Base-by-base conservation (phyloP, 2,888 invertebrate genomes). In the Nymphalis urticae region DNA sequence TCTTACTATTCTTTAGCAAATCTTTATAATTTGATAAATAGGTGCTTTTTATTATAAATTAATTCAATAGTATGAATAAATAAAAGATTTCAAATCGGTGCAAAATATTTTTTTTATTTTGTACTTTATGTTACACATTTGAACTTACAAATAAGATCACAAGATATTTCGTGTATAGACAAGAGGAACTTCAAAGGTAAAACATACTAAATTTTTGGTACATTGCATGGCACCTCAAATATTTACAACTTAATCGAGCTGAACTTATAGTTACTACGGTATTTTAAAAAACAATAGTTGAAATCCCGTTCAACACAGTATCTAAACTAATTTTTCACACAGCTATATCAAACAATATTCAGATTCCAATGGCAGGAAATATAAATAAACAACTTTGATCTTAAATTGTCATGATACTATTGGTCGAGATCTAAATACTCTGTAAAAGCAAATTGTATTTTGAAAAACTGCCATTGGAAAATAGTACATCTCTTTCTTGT, bases 91-190 rank as follows among this genome's bases (percentile, higher is more conserved):
- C 21, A 56, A 54, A 63, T 67, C 48, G 74, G 83, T 87, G 85
- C 84, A 89, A 88, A 89, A 87, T 85, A 86, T 80, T 85, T 56
- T 42, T n/a, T 58, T 85, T 84, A 79, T 79, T 79, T 83, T 85
- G 83, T 88, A 87, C 85, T 86, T 80, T 71, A 77, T 77, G 78
- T 82, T 80, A 82, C 80, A 82, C 77, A 76, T 75, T 79, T 75
- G 77, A 77, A 80, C 78, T 78, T 79, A 83, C 75, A 80, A 72
- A 77, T 84, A 82, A 81, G 81, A 89, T 89, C 88, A 89, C 89
- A 88, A 85, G 78, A 79, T 80, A 81, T 80, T 79, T 79, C 54
- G 79, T 81, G 82, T 83, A 56, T 78, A 83, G 81, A 80, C 80
- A 80, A 80, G 79, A 87, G 86, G 87, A 88, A 88, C 86, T 83